Base-by-base conservation (phyloP, 2,113 vertebrate genomes). In the Catharus fuscescens region DNA sequence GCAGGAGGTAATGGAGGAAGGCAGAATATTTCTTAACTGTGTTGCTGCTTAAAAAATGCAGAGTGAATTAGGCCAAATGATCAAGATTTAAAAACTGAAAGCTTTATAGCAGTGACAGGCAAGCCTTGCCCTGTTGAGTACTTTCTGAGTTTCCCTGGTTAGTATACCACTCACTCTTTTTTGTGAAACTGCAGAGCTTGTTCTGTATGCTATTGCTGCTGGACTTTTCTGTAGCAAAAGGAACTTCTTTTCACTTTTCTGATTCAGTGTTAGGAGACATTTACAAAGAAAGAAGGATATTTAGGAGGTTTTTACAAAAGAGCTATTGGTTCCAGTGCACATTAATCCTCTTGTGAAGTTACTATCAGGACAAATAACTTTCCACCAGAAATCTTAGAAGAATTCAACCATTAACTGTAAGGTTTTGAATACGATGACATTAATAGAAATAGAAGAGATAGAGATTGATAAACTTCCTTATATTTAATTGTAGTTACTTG, bases 1-100 rank as follows among this genome's bases (percentile, higher is more conserved):
- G 88, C 99, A 99, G 97, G 99, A 99, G 99, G 99, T 99, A 96
- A 98, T 28, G 92, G 25, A 69, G 56, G 56, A 50, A 36, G 16
- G 23, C 9, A 31, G 36, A 66, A 17, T 2, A 23, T 91, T 82
- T 66, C 54, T 78, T 78, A 71, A 34, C 29, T 32, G 21, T 42
- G 12, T 50, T 90, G 48, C 50, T 95, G 40, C 76, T 90, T 86
- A 29, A 77, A 92, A 88, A 73, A 47, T 28, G 13, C 8, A 47
- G 17, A 88, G 18, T 67, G 8, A 80, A 74, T 94, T 76, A 78
- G 86, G 65, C 32, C 32, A 78, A 47, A 77, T 70, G 4, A 53
- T 53, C 9, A 56, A 57, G 56, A 59, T 88, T 64, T 86, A 16
- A 83, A 82, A 83, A 57, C 25, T 0, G 47, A 67, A 60, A 88